phyloP scores from a whole-genome alignment of 2,113 vertebrate species.

The Orthonyx spaldingii region DNA sequence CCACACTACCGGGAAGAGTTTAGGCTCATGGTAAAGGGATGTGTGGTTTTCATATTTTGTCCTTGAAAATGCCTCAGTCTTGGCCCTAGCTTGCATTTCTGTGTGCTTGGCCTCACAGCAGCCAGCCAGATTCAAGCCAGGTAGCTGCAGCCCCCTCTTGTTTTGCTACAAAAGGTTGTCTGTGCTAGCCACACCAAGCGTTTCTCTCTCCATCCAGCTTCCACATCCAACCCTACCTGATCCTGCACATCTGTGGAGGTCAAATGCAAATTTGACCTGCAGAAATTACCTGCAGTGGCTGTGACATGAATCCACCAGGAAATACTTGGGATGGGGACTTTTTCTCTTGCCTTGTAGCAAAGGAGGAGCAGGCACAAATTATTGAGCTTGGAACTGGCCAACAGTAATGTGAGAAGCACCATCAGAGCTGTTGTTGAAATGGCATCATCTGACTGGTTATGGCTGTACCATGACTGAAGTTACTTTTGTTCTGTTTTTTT shows the following conservation, averaged over 20 bases:
- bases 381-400: neutral
- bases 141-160: neutral
- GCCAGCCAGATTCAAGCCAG: neutral
- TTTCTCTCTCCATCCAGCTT: neutral
- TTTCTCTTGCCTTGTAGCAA: too few species aligned
- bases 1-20: neutral
- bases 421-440: neutral
- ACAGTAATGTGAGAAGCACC: neutral
- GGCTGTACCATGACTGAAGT: neutral
- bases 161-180: neutral
- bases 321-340: neutral
- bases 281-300: neutral
- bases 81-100: neutral
- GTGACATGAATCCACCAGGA: fast-evolving
- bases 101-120: neutral
- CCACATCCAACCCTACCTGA: neutral
- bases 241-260: neutral
- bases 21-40: neutral
- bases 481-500: neutral
- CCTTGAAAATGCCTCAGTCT: neutral
- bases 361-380: neutral
- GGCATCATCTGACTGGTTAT: neutral
- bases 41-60: neutral
- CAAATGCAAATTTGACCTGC: neutral
- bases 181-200: neutral